Percentiles rank a stretch among this genome's conserved stretches.
phyloP scores from a whole-genome alignment of 1,140 invertebrate genomes.

The Chrysomallon squamiferum region DNA sequence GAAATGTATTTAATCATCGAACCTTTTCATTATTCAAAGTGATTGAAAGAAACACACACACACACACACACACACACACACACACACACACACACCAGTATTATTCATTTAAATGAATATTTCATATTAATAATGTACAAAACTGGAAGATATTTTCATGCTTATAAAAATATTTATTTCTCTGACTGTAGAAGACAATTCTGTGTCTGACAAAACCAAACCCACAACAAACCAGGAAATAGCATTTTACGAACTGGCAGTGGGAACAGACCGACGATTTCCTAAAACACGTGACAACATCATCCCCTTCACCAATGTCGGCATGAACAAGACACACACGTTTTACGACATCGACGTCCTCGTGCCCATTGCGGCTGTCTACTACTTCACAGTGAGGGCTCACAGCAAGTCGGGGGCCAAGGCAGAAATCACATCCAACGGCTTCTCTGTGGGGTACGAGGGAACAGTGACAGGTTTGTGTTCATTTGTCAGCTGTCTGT shows the following conservation, averaged over 20 bases:
- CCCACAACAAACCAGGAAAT: slow-evolving; percentile 21
- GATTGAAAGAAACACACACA: too few species aligned
- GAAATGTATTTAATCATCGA: too few species aligned
- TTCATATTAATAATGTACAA: too few species aligned
- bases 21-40: too few species aligned
- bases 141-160: too few species aligned
- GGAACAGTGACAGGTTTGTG: slow-evolving; percentile 33
- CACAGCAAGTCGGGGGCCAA: slow-evolving; percentile 31
- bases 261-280: slow-evolving; percentile 48
- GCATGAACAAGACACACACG: slow-evolving; percentile 35
- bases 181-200: not conserved
- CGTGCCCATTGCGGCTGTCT: slow-evolving; percentile 28
- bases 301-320: slow-evolving; percentile 42
- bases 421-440: slow-evolving; percentile 46
- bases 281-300: slow-evolving; percentile 46
- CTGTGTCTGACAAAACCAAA: slow-evolving; percentile 2
- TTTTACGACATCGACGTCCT: slow-evolving; percentile 38
- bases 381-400: slow-evolving; percentile 49
- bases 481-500: too few species aligned
- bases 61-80: too few species aligned
- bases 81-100: too few species aligned
- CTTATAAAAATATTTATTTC: too few species aligned
- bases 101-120: too few species aligned
- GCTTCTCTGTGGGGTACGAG: slow-evolving; percentile 42
- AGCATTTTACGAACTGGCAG: slow-evolving; percentile 42